phyloP scores from a whole-genome alignment of 2,113 vertebrate genomes.

The Spilogale gracilis region DNA sequence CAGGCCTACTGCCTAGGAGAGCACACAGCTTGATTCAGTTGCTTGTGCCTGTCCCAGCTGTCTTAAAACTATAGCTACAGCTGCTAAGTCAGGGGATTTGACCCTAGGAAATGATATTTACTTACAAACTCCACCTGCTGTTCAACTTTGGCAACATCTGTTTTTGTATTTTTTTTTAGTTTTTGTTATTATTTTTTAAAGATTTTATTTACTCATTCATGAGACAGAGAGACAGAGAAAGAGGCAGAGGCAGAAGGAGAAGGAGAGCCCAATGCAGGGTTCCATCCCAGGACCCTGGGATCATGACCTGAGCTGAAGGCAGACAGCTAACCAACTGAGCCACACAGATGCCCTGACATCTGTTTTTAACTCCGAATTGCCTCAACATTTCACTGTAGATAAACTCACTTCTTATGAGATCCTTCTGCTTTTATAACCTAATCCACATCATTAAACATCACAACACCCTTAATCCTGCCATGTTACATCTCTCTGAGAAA shows the following conservation, averaged over 20 bases:
- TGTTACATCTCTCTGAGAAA: neutral
- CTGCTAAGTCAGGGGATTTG: neutral
- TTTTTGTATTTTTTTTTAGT: too few relatives aligned
- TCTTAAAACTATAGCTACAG: too few relatives aligned
- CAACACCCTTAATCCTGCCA: neutral
- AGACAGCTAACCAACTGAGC: too few relatives aligned
- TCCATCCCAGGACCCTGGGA: too few relatives aligned
- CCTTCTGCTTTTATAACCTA: neutral
- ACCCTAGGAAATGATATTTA: neutral
- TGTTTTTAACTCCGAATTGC: neutral
- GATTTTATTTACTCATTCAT: too few relatives aligned
- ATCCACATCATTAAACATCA: neutral
- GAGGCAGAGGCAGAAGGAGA: too few relatives aligned
- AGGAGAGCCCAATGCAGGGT: too few relatives aligned
- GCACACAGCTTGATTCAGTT: neutral
- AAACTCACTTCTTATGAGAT: neutral
- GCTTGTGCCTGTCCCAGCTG: too few relatives aligned
- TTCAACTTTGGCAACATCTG: neutral
- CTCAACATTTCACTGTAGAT: neutral
- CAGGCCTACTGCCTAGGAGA: neutral
- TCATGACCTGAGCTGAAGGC: too few relatives aligned
- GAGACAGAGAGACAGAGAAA: too few relatives aligned
- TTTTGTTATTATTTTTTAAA: too few relatives aligned
- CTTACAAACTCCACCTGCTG: neutral
- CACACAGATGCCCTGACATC: neutral